Base-by-base conservation (phyloP, 2,888 invertebrate genomes). In the Erpobdella octoculata region DNA sequence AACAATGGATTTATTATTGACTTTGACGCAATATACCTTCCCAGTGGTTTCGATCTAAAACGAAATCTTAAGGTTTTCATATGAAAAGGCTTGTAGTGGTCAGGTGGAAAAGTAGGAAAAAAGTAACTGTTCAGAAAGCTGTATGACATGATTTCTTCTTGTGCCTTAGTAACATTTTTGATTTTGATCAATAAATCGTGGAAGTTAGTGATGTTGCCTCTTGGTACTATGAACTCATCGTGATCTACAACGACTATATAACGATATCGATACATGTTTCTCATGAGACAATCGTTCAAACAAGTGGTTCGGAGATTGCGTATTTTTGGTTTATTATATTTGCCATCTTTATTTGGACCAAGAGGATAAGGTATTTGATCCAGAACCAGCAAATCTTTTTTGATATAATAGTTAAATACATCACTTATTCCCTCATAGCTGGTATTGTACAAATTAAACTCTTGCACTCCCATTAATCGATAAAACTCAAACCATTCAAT, bases 241-340 rank as follows among this genome's bases (percentile, higher is more conserved):
- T 68, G 41, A 31, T 73, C 73, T 5, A 73, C 31, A 15, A 73
- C 58, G 31, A 73, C 41, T 12, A 72, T 25, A 36, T 53, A 58
- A 8, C 62, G 58, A 37, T 69, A 74, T 5, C 74, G 41, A 70
- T 76, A 75, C 70, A 74, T 72, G 70, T 75, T 73, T 0, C 74
- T 65, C 41, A 75, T 37, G 76, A 76, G 73, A 48, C 76, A 76
- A 74, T 76, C 76, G 58, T 76, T 76, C 28, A 76, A 64, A 21
- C 76, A 71, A 25, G 73, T 73, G 1, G 76, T 70, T 53, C 68
- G 68, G 1, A 68, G 37, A n/a, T 48, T 68, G 6, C 68, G 18
- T 21, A 68, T 68, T 25, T 68, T 48, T 36, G 35, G 18, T 31
- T 62, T 35, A 28, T 36, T 41, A 15, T 61, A 59, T 18, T 36